Conservation (phyloP, 2,797 vertebrate genomes). For the Poecilia velifera region DNA sequence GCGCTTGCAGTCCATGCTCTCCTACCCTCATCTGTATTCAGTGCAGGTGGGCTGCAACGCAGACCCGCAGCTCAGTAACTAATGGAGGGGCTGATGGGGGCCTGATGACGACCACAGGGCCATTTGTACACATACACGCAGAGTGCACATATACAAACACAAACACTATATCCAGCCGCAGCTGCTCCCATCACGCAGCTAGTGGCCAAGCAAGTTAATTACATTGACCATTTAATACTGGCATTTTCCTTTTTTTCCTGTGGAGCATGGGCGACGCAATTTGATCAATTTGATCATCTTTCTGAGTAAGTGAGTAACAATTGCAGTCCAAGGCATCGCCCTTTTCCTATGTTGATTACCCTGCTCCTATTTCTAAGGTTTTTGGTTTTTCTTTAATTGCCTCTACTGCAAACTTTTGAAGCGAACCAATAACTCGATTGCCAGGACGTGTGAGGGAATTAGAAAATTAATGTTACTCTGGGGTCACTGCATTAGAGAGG, state of each 20-base stretch:
- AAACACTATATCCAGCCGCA: slow-evolving; percentile 63
- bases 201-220: slow-evolving; percentile 75
- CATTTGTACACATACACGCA: slow-evolving; percentile 69
- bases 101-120: slow-evolving; percentile 83
- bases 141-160: slow-evolving; percentile 50
- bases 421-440: slow-evolving; percentile 80
- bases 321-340: slow-evolving; percentile 62
- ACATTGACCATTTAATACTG: slow-evolving; percentile 73
- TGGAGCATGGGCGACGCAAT: slow-evolving; percentile 65
- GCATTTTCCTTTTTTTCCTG: slow-evolving; percentile 32
- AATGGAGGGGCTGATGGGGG: slow-evolving; percentile 86
- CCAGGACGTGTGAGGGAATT: slow-evolving; percentile 80
- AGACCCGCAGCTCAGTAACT: slow-evolving; percentile 83
- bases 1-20: slow-evolving; percentile 80
- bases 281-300: slow-evolving; percentile 78
- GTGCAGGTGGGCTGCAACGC: slow-evolving; percentile 78
- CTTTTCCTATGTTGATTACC: slow-evolving; percentile 46
- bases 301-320: slow-evolving; percentile 76
- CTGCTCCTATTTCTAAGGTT: slow-evolving; percentile 61
- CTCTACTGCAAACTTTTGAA: slow-evolving; percentile 72
- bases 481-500: slow-evolving; percentile 72
- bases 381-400: slow-evolving; percentile 71
- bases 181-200: slow-evolving; percentile 62
- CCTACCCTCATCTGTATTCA: slow-evolving; percentile 81
- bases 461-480: slow-evolving; percentile 79